Percentiles rank a stretch among this genome's conserved stretches.
Evolutionary conservation across 2,888 invertebrate genomes (phyloP).

Genomic region (Sycophila texana): DNA sequence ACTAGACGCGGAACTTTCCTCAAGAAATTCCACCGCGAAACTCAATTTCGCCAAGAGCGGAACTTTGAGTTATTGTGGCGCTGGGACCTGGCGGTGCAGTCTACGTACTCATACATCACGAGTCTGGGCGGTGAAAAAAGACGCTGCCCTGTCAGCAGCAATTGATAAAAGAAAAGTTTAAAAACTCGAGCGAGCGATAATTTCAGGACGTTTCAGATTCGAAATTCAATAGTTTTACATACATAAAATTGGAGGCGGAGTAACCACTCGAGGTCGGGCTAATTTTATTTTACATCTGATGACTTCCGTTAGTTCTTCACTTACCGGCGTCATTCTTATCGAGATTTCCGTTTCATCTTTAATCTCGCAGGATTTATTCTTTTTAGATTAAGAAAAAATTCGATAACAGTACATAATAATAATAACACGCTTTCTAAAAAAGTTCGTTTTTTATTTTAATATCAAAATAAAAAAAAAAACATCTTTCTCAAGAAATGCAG

Average conservation of each 20-base stretch:
- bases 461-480: too few relatives aligned
- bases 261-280: too few relatives aligned
- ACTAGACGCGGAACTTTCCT: neutral
- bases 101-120: neutral
- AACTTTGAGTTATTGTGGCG: slow-evolving; percentile 35
- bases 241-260: too few relatives aligned
- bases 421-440: too few relatives aligned
- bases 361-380: too few relatives aligned
- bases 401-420: too few relatives aligned
- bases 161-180: neutral
- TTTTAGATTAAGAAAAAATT: too few relatives aligned
- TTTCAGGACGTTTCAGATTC: too few relatives aligned
- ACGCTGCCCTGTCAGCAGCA: neutral
- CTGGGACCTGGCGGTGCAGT: neutral
- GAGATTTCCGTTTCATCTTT: neutral
- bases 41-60: slow-evolving; percentile 31
- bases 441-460: too few relatives aligned
- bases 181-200: too few relatives aligned
- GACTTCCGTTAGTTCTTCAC: neutral
- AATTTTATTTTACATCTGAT: neutral
- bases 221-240: neutral
- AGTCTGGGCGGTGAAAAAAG: neutral
- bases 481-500: too few relatives aligned
- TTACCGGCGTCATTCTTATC: neutral
- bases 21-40: slow-evolving; percentile 21